Evolutionary conservation across 2,797 vertebrate genomes (phyloP), one percentile per base, ranked within the genome.

Genomic region (Tokudaia muenninki): DNA sequence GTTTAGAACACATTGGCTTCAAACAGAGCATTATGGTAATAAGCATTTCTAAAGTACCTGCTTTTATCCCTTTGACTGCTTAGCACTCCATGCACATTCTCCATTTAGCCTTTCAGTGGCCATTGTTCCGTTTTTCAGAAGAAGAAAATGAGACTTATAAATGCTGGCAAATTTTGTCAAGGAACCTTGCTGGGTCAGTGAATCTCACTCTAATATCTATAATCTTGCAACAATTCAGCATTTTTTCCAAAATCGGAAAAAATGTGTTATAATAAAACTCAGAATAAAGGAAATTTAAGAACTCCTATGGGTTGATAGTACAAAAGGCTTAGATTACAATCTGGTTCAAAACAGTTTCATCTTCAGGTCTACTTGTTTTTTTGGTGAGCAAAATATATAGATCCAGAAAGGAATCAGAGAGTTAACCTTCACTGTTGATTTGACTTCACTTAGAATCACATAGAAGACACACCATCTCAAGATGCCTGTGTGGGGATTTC

Each of bases 91-190:
- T 4, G 17, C 8, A 83, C 6, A 21, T 11, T 37, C 63, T 93
- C 61, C 34, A 47, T 79, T 87, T 44, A 80, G 31, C 6, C 31
- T 90, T 88, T n/a, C 10, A 81, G 4, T 75, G 37, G 31, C n/a
- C 57, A 72, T 37, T 80, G 78, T 74, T 93, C 24, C 44, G 41
- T n/a, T 83, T 77, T 75, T 72, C 57, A 61, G 59, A 61, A 52
- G 90, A 95, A 24, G 21, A 84, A 90, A 81, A 94, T 50, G 52
- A 94, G 47, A 90, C 41, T 94, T 78, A 67, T 16, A 47, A 79
- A 82, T 63, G 44, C 70, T 61, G 67, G 81, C 34, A 59, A 87
- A 90, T 67, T 61, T 61, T 47, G 14, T 52, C 50, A 86, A 63
- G 52, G 9, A 1, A 29, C 6, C 65, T 21, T 59, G 41, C 59